Conservation (phyloP, 2,113 vertebrate genomes). For the Agelaius tricolor region DNA sequence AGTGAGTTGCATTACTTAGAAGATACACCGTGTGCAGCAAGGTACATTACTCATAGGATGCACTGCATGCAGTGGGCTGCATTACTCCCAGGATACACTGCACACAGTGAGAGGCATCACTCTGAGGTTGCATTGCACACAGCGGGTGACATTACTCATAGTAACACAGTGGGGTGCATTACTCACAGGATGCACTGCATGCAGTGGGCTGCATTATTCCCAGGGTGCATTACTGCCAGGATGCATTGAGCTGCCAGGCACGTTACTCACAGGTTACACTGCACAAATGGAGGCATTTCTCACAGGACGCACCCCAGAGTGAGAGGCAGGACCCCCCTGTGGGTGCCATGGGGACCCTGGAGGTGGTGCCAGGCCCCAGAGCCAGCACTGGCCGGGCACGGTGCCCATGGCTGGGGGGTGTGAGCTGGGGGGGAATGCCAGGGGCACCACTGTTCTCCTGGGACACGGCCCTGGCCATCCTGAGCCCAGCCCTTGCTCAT, state of each 20-base stretch:
- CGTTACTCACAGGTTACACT: not conserved
- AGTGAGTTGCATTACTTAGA: not conserved
- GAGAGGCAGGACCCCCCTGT: not conserved
- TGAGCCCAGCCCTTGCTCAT: not conserved
- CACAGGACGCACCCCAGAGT: not conserved
- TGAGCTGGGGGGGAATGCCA: not conserved
- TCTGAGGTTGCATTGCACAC: not conserved
- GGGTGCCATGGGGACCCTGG: not conserved
- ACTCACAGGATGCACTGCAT: not conserved
- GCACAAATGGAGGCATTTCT: not conserved
- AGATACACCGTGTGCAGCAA: not conserved
- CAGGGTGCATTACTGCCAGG: not conserved
- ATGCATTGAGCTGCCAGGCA: no score
- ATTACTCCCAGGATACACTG: not conserved
- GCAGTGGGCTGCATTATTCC: not conserved
- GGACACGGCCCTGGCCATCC: not conserved
- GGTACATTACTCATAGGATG: not conserved
- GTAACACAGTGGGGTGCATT: not conserved
- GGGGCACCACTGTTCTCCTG: not conserved
- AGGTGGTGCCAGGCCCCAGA: not conserved
- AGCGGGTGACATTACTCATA: not conserved
- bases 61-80: not conserved
- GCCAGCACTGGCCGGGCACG: fast-evolving
- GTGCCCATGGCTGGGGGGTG: fast-evolving
- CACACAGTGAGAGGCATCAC: not conserved